These are phyloP conservation scores for Eudemis profundana DNA, from an alignment of 2,888 invertebrate genomes.

Conservation along the genomic window DNA sequence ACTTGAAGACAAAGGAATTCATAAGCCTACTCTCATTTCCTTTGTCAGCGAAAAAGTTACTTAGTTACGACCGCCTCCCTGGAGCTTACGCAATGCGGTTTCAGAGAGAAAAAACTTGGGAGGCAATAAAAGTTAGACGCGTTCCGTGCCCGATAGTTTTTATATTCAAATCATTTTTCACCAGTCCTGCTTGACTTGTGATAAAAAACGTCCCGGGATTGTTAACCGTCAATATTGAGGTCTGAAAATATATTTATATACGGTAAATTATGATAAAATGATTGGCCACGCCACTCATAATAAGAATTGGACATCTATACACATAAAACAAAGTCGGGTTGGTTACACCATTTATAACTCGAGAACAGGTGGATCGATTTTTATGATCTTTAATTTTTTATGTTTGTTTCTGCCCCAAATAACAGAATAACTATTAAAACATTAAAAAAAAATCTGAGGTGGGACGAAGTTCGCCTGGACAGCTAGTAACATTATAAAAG, in stretches of 20 bases:
- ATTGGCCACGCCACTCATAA: too few relatives aligned
- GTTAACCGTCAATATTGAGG: background rate
- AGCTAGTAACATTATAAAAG: too few relatives aligned
- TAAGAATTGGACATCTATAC: too few relatives aligned
- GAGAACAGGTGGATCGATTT: too few relatives aligned
- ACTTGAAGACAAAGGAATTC: slow-evolving; percentile 33
- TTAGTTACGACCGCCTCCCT: slow-evolving; percentile 25
- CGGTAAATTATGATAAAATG: too few relatives aligned
- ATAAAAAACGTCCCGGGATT: background rate
- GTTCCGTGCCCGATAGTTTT: slow-evolving; percentile 15
- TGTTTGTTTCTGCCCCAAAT: too few relatives aligned
- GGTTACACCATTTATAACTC: too few relatives aligned
- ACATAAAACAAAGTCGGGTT: too few relatives aligned
- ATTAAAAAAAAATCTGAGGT: too few relatives aligned
- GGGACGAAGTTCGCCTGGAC: too few relatives aligned
- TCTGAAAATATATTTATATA: slow-evolving; percentile 3
- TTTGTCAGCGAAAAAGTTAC: slow-evolving; percentile 38
- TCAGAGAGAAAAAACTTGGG: background rate
- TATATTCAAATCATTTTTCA: slow-evolving; percentile 24
- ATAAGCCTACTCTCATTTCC: slow-evolving; percentile 27
- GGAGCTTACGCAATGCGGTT: slow-evolving; percentile 32
- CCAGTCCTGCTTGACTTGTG: background rate
- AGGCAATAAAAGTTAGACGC: slow-evolving; percentile 18
- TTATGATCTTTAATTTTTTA: too few relatives aligned
- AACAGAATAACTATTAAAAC: too few relatives aligned